Evolutionary conservation across 2,888 invertebrate species (phyloP).

Genomic region (Drosophila lutescens): DNA sequence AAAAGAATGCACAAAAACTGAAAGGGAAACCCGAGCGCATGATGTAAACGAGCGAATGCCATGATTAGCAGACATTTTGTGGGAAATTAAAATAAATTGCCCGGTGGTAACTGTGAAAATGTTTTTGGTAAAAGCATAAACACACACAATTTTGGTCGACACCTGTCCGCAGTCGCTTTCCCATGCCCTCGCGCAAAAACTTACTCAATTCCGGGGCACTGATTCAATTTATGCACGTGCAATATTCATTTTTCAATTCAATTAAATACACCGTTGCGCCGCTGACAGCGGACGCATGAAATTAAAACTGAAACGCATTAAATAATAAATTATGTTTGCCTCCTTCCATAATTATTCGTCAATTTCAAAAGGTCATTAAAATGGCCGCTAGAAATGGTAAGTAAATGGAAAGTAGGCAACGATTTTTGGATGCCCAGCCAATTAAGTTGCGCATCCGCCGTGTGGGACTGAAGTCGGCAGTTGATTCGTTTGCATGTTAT

Average conservation of each 20-base stretch:
- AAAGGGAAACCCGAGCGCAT: conserved; percentile 30
- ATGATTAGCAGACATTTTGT: conserved; percentile 54
- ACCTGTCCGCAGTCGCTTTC: conserved; percentile 11
- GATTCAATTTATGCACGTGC: conserved; percentile 38
- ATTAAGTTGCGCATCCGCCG: conserved; percentile 47
- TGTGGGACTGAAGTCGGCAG: background rate
- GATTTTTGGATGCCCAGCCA: background rate
- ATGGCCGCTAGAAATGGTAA: conserved; percentile 41
- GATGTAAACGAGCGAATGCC: conserved; percentile 52
- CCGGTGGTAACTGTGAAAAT: conserved; percentile 26
- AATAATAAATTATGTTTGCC: conserved; percentile 37
- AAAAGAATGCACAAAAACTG: background rate
- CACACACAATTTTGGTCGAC: conserved; percentile 18
- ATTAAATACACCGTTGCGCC: conserved; percentile 49
- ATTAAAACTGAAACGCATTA: conserved; percentile 52
- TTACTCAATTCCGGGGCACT: conserved; percentile 3
- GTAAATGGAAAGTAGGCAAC: conserved; percentile 52
- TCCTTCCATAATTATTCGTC: conserved; percentile 35
- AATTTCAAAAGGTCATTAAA: conserved; percentile 54
- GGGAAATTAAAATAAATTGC: conserved; percentile 47
- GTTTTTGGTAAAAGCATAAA: conserved; percentile 13
- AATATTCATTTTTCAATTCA: conserved; percentile 48
- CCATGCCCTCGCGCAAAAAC: conserved; percentile 3
- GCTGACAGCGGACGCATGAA: conserved; percentile 24
- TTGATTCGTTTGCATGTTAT: conserved; percentile 15